Evolutionary conservation across 2,888 invertebrate species (phyloP), one percentile per base, ranked within the genome.

Genomic region (Notocelia uddmanniana): DNA sequence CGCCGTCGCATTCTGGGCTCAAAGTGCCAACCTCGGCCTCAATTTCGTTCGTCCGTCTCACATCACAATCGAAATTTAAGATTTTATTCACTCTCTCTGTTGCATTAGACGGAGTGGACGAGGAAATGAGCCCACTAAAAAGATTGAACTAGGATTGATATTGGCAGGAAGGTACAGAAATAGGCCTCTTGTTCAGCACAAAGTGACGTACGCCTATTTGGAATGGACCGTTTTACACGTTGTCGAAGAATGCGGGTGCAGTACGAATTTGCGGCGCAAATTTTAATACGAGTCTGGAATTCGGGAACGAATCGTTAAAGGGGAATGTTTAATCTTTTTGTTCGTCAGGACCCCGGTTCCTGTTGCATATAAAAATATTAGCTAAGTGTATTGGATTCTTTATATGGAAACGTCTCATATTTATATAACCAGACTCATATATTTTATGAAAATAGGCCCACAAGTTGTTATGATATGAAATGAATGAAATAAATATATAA

Each of bases 201-300:
- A 52, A 19, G n/a, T 19, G 15, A 63, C 15, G 19, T 52, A 63
- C 31, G 52, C 9, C 62, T 2, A 19, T 19, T 34, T 34, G 21
- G 15, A 34, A 21, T 8, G 34, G 19, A 13, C n/a, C 11, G 15
- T 18, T 18, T 63, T 52, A 9, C 19, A 50, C 48, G 50, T 13
- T 52, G 10, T 5, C 21, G 15, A 63, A 50, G 63, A 13, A 63
- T 52, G 50, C 34, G 50, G 50, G 11, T 63, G 34, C 52, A 63
- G 48, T 52, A 19, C 5, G 52, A 63, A 63, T 50, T 52, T 63
- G 63, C 15, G 34, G 52, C 52, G 63, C 31, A 50, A 50, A 62
- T 52, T 52, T 63, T 23, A 15, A 63, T 52, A 21, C 19, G 52
- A 23, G 19, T 15, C 34, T 26, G 48, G 48, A 52, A 48, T 34